A percentile compares a stretch with the other conserved stretches of the same genome.
phyloP scores from a whole-genome alignment of 2,888 invertebrate genomes.

The Diaprepes abbreviatus region DNA sequence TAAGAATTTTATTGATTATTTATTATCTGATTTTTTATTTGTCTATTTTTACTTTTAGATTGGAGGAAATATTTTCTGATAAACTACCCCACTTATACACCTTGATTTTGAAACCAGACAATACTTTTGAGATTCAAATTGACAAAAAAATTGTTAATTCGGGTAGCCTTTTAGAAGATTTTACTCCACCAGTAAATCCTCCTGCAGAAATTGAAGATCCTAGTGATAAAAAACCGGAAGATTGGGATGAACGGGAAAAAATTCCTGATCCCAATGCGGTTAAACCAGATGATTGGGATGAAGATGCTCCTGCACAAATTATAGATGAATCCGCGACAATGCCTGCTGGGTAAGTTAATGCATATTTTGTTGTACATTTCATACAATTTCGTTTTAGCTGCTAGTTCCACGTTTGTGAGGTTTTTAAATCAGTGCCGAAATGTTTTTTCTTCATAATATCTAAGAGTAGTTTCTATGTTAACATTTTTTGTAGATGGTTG shows the following conservation, averaged over 20 bases:
- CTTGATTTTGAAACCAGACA: constrained; percentile 83
- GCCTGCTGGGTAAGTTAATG: constrained; percentile 76
- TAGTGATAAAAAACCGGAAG: constrained; percentile 84
- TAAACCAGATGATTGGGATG: constrained; percentile 98
- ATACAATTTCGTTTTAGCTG: too few species aligned
- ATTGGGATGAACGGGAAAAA: constrained; percentile 92
- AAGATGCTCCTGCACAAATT: constrained; percentile 91
- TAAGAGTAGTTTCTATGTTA: not conserved
- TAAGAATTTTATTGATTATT: too few species aligned
- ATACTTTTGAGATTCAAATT: constrained; percentile 83
- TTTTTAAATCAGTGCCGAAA: not conserved
- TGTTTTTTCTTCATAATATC: not conserved
- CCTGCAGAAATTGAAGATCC: constrained; percentile 95
- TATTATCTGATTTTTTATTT: too few species aligned
- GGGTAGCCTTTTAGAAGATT: constrained; percentile 90
- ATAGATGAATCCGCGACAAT: constrained; percentile 86
- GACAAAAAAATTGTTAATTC: constrained; percentile 88
- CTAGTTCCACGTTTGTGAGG: not conserved
- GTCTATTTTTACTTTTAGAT: too few species aligned
- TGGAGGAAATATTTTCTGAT: constrained; percentile 92
- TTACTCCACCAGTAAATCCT: constrained; percentile 95
- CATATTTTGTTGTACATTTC: too few species aligned
- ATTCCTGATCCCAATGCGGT: constrained; percentile 70
- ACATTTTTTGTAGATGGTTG: constrained; percentile 75
- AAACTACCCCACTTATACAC: constrained; percentile 92